phyloP scores from a whole-genome alignment of 1,140 invertebrate genomes.

The Caenorhabditis inopinata region DNA sequence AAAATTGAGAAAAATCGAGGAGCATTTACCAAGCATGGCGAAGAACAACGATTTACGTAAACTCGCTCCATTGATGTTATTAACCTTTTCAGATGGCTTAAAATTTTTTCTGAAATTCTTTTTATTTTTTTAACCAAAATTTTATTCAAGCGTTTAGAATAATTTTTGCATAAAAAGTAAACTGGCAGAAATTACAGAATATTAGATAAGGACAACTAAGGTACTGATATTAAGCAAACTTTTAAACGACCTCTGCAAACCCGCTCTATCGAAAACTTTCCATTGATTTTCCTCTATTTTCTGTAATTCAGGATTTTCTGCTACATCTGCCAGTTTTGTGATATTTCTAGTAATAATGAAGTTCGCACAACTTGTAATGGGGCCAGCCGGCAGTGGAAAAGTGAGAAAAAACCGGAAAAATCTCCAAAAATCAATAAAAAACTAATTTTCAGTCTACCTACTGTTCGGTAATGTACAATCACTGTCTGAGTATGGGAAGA shows the following conservation, averaged over 20 bases:
- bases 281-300: not conserved
- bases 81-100: too few species aligned
- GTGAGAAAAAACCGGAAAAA: conserved; percentile 70
- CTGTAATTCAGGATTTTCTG: not conserved
- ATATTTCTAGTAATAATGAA: conserved; percentile 53
- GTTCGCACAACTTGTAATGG: conserved; percentile 89
- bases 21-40: too few species aligned
- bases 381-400: conserved; percentile 92
- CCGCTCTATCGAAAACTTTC: not conserved
- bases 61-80: too few species aligned
- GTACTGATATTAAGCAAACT: not conserved
- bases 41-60: too few species aligned
- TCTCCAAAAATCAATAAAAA: not conserved
- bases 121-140: too few species aligned
- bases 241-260: too few species aligned
- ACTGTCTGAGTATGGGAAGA: conserved; percentile 77
- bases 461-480: conserved; percentile 82
- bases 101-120: too few species aligned
- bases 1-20: not conserved
- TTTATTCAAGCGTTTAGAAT: too few species aligned
- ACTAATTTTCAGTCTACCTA: conserved; percentile 79
- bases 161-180: too few species aligned
- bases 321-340: not conserved
- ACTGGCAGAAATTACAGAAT: too few species aligned
- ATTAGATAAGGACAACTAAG: too few species aligned